Evolutionary conservation across 2,888 invertebrate genomes (phyloP), one percentile per base, ranked within the genome.

Genomic region (Lasioglossum morio): DNA sequence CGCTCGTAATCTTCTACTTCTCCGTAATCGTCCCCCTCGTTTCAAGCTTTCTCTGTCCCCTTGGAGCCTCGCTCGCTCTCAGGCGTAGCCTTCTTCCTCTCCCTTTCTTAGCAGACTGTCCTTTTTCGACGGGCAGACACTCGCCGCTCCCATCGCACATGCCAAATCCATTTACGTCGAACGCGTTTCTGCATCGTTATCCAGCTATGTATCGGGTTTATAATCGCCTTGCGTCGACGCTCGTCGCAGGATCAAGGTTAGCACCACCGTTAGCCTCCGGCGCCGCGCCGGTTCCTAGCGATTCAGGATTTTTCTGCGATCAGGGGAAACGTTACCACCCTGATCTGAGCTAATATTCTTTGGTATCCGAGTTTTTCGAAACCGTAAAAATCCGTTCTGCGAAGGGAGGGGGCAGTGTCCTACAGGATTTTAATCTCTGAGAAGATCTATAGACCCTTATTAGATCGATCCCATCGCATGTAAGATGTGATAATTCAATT

Each of bases 191-290:
- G 72, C 80, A 79, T 77, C 82, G 76, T 85, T 80, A 82, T 82
- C 77, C 84, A 66, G 76, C 81, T 85, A 82, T 53, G 53, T 53
- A 10, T 87, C 82, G 30, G 46, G 40, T 57, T 79, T 63, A 72
- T 85, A 85, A 87, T 88, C 80, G 84, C 40, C 30, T 81, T 63
- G 81, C 73, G 48, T 84, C 79, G 86, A 34, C 70, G 73, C 76
- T 63, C 63, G 60, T 27, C 27, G n/a, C 81, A 78, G 84, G 84
- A 88, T 87, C 87, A 88, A 88, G 87, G 87, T 87, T 75, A 82
- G 72, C 82, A 73, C 48, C 79, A 73, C 48, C 79, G 77, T 77
- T 66, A 79, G 81, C 76, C 72, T 83, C 48, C 48, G 70, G 83
- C 82, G 75, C 43, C 34, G 30, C 5, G n/a, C 14, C n/a, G 19